Conservation (phyloP, 2,888 invertebrate species). For the Argyra leucocephala region DNA sequence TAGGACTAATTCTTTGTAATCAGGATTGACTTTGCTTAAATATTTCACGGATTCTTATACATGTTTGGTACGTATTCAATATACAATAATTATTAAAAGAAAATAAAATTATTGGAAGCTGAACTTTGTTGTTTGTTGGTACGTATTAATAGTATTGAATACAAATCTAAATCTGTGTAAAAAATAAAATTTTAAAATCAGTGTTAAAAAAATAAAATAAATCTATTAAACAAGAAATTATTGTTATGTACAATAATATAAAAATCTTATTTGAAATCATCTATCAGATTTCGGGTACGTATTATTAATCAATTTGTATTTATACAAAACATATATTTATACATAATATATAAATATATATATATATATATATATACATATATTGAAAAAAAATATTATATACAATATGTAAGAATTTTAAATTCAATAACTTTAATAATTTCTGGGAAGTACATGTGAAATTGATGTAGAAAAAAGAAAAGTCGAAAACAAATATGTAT, state of each 20-base stretch:
- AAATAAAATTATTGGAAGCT: not conserved
- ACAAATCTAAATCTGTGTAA: not conserved
- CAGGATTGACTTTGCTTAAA: not conserved
- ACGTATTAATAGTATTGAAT: not conserved
- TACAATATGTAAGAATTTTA: no score
- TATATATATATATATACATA: no score
- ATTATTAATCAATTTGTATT: not conserved
- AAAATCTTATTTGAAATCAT: not conserved
- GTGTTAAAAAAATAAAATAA: not conserved
- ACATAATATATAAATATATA: no score
- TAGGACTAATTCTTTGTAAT: not conserved
- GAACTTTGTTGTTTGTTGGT: not conserved
- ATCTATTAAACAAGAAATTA: not conserved
- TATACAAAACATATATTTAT: not conserved
- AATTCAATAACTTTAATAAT: no score
- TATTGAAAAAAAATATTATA: no score
- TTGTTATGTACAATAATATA: not conserved
- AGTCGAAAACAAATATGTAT: no score
- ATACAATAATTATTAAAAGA: not conserved
- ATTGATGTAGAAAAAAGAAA: no score
- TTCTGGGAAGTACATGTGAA: no score
- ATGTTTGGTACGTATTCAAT: not conserved
- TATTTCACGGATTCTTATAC: not conserved
- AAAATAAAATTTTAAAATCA: not conserved
- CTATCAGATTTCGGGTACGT: conserved; percentile 6